These are phyloP conservation scores for Sisor rabdophorus DNA, from an alignment of 2,113 vertebrate species.

Conservation along the genomic window DNA sequence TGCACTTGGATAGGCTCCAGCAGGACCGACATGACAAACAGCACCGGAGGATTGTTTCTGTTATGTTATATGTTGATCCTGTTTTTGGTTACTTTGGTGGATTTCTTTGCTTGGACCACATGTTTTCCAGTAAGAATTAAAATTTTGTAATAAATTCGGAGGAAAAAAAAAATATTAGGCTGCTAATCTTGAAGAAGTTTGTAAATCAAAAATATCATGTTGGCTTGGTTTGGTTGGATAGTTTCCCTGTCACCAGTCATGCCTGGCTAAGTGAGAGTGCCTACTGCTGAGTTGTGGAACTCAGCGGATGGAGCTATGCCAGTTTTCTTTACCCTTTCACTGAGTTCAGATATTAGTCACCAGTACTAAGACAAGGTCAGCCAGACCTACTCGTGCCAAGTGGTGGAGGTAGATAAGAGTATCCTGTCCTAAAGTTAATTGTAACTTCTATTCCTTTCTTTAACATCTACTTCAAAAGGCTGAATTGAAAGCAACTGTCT, in stretches of 20 bases:
- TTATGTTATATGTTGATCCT: too few species aligned
- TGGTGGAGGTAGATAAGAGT: slow-evolving; percentile 10
- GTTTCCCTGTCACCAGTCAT: slow-evolving; percentile 38
- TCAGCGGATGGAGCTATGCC: slow-evolving; percentile 47
- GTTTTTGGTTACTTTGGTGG: too few species aligned
- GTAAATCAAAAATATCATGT: slow-evolving; percentile 17
- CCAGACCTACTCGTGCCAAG: slow-evolving; percentile 52
- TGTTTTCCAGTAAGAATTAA: too few species aligned
- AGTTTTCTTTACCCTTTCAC: slow-evolving; percentile 40
- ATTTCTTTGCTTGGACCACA: too few species aligned
- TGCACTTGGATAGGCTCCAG: too few species aligned
- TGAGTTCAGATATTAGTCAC: slow-evolving; percentile 41
- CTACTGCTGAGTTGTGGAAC: slow-evolving; percentile 49
- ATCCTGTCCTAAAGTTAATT: slow-evolving; percentile 3
- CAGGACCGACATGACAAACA: too few species aligned
- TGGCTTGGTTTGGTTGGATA: slow-evolving; percentile 42
- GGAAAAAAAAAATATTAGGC: background rate
- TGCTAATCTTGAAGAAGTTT: slow-evolving; percentile 14
- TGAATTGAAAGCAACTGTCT: background rate
- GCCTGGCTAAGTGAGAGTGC: slow-evolving; percentile 32
- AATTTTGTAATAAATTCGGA: background rate
- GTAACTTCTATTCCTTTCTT: slow-evolving; percentile 5
- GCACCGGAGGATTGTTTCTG: too few species aligned
- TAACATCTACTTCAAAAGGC: slow-evolving; percentile 25
- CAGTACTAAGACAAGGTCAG: slow-evolving; percentile 61